These are phyloP conservation scores for Vulpes vulpes DNA, from an alignment of 2,113 vertebrate genomes.

Conservation along the genomic window DNA sequence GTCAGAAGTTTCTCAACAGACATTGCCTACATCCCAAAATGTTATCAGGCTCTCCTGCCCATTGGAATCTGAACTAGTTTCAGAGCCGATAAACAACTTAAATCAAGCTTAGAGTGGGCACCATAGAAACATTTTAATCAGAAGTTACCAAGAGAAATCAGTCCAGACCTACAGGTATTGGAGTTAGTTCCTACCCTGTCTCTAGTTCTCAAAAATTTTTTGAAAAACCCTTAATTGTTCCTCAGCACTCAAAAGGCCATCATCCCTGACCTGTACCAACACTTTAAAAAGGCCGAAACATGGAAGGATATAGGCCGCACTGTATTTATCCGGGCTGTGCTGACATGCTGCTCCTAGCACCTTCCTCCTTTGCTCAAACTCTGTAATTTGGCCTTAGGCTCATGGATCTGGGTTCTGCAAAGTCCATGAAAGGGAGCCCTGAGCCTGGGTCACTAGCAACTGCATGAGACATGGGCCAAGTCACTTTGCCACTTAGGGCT, in stretches of 20 bases:
- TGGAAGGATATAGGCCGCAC: neutral
- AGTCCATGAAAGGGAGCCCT: neutral
- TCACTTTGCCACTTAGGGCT: neutral
- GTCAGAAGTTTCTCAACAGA: neutral
- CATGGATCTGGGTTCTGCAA: neutral
- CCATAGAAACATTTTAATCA: neutral
- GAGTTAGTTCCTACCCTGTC: neutral
- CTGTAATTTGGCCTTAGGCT: neutral
- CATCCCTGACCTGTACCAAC: neutral
- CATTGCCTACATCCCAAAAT: neutral
- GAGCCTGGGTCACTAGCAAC: neutral
- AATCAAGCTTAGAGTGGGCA: neutral
- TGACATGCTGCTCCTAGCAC: neutral
- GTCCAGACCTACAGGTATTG: neutral
- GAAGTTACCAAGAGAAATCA: neutral
- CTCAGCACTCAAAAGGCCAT: neutral
- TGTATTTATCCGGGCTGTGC: neutral
- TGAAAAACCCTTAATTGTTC: neutral
- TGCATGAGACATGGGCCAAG: neutral
- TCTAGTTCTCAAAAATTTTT: neutral
- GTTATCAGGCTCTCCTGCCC: neutral
- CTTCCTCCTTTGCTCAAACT: neutral
- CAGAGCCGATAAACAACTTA: neutral
- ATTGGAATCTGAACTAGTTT: neutral
- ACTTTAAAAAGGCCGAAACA: neutral